phyloP scores from a whole-genome alignment of 2,113 vertebrate species.

The Octodon degus region DNA sequence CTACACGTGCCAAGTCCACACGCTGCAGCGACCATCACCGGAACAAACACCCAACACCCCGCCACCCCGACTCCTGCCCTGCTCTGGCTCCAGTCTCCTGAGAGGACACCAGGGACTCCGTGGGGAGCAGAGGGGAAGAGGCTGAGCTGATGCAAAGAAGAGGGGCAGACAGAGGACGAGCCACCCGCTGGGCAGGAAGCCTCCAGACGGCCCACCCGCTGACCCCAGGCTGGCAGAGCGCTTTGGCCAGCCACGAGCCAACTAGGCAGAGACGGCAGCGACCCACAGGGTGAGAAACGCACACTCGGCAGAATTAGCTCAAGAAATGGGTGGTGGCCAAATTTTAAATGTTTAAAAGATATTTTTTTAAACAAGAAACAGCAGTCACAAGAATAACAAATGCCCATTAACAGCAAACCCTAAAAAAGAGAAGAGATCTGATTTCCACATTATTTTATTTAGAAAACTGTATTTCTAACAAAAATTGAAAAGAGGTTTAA shows the following conservation, averaged over 20 bases:
- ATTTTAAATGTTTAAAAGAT: too few relatives aligned
- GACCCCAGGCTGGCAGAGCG: not conserved
- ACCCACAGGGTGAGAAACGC: not conserved
- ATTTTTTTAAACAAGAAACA: not conserved
- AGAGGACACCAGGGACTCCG: rapidly evolving
- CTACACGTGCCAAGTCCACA: too few relatives aligned
- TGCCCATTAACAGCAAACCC: not conserved
- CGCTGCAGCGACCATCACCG: too few relatives aligned
- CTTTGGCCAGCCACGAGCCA: not conserved
- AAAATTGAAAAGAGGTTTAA: not conserved
- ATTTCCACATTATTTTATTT: not conserved
- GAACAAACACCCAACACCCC: not conserved
- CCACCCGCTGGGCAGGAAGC: not conserved
- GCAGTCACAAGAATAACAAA: not conserved
- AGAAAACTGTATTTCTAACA: not conserved
- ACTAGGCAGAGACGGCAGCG: not conserved
- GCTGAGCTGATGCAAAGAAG: not conserved
- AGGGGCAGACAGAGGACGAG: too few relatives aligned
- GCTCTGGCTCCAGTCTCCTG: not conserved
- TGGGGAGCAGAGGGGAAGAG: too few relatives aligned
- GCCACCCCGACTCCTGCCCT: not conserved
- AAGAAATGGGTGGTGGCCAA: not conserved
- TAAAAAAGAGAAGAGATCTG: not conserved
- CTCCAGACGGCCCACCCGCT: not conserved
- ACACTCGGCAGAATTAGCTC: too few relatives aligned